phyloP scores from a whole-genome alignment of 2,797 vertebrate genomes.

The Acestrorhynchus altus region DNA sequence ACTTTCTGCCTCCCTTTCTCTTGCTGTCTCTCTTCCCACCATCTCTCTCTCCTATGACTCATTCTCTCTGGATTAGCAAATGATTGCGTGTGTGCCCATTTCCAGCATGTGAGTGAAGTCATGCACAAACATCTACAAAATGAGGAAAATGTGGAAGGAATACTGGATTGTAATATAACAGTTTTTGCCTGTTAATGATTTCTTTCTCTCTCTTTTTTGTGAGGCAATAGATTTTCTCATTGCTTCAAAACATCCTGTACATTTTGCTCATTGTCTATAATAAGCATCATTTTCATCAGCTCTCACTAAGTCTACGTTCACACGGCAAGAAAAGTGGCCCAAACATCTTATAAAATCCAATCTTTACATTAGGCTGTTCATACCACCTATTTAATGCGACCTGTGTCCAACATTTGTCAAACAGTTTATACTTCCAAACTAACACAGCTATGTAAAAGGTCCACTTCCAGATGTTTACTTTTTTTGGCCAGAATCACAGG shows the following conservation, averaged over 20 bases:
- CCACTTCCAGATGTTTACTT: too few species aligned
- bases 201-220: too few species aligned
- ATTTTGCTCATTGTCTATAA: background rate
- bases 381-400: too few species aligned
- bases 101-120: background rate
- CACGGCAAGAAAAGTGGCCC: too few species aligned
- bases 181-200: background rate
- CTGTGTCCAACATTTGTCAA: too few species aligned
- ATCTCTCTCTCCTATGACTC: background rate
- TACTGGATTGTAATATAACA: background rate
- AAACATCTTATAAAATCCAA: too few species aligned
- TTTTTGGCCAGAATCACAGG: too few species aligned
- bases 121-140: background rate
- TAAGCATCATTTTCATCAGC: background rate
- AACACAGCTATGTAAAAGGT: too few species aligned
- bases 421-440: too few species aligned
- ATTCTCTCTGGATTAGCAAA: background rate
- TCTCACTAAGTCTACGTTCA: background rate
- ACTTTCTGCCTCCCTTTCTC: background rate
- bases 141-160: background rate
- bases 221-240: too few species aligned
- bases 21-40: background rate
- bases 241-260: background rate
- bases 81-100: background rate
- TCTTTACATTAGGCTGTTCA: too few species aligned